Base-by-base conservation (phyloP, 2,888 invertebrate genomes). In the Helobdella robusta region DNA sequence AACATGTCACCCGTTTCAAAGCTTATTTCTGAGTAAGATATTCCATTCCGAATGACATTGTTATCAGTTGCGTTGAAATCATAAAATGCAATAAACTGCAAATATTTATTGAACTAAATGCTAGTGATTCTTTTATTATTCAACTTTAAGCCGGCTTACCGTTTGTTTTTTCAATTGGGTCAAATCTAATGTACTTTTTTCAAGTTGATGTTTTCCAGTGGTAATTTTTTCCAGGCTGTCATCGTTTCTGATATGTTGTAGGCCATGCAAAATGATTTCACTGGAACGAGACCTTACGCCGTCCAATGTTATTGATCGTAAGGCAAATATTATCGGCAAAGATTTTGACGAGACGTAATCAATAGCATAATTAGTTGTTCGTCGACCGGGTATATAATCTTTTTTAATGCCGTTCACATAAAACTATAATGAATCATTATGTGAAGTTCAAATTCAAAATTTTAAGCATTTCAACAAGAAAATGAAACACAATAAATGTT, bases 1-100 rank as follows among this genome's bases (percentile, higher is more conserved):
- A 78, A 73, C 25, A 74, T 66, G 59, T 78, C 77, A 4, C 78
- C 78, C 32, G 77, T 75, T 48, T 71, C 71, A 68, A 78, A 75
- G 18, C 72, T 68, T 59, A 78, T 70, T 66, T 77, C 77, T 61
- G 71, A 40, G 23, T 62, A 62, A 11, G 60, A 20, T 2, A 18
- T 6, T 3, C 62, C 62, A 48, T 62, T 28, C 32, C 20, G 20
- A 28, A 18, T 30, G n/a, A 62, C 15, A 35, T 30, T 20, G 18
- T 40, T 20, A 18, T 50, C 62, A 40, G 3, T 46, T 5, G 48
- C 18, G 6, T 3, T 28, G 35, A 48, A 62, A 50, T 62, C 62
- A 25, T 46, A 62, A 46, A 62, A 62, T 32, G 62, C 62, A 6
- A 62, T 20, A 25, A 40, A 62, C 62, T 62, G 50, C 20, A 56